These are phyloP conservation scores for Thereva unica DNA, from an alignment of 2,888 invertebrate species.

Conservation along the genomic window DNA sequence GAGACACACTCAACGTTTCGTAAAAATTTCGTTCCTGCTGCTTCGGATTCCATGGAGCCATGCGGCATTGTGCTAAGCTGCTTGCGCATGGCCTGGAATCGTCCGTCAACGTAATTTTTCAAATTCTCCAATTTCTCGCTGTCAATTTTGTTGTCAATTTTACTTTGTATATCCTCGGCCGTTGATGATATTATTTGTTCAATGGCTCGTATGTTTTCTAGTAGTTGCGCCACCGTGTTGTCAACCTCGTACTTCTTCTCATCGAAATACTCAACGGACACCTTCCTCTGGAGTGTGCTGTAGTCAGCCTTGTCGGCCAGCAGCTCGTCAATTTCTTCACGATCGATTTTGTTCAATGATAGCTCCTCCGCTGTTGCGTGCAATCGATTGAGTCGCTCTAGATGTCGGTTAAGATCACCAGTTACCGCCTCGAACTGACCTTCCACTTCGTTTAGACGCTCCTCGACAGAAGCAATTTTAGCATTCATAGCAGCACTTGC, in stretches of 20 bases:
- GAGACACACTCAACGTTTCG: conserved; percentile 77
- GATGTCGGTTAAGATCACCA: too few species aligned
- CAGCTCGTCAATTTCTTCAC: conserved; percentile 71
- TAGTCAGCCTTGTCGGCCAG: conserved; percentile 77
- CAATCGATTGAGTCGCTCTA: background rate
- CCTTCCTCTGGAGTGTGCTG: conserved; percentile 70
- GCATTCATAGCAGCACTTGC: too few species aligned
- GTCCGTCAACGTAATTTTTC: background rate
- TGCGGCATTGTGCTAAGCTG: background rate
- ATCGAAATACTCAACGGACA: conserved; percentile 73
- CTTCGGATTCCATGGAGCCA: conserved; percentile 65
- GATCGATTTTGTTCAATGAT: conserved; percentile 70
- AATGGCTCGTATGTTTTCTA: conserved; percentile 66
- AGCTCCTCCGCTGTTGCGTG: conserved; percentile 50
- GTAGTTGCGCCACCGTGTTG: conserved; percentile 66
- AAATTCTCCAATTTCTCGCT: conserved; percentile 44
- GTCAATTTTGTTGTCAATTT: conserved; percentile 66
- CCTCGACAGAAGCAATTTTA: too few species aligned
- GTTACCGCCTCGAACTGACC: too few species aligned
- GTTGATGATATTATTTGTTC: conserved; percentile 66
- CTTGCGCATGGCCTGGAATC: background rate
- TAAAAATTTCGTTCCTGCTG: conserved; percentile 71
- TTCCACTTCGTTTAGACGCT: too few species aligned
- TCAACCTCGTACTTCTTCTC: conserved; percentile 64
- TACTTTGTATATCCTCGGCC: conserved; percentile 62